phyloP scores from a whole-genome alignment of 2,888 invertebrate species.

The Exocentrus adspersus region DNA sequence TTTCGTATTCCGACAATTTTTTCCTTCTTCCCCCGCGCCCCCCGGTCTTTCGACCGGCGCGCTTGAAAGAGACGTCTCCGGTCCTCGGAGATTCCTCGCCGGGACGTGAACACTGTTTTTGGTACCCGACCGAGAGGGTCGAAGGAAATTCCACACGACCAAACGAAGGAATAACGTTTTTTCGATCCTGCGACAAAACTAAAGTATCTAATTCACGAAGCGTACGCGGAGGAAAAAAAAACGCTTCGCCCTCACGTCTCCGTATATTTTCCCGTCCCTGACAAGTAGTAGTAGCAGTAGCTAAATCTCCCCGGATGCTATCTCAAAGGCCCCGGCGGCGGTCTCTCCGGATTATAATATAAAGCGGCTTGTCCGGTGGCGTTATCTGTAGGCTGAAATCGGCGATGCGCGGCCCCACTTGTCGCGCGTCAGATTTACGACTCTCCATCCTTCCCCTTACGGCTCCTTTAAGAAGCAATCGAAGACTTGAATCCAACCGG shows the following conservation, averaged over 20 bases:
- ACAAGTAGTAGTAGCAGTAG: too few species aligned
- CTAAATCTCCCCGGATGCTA: background rate
- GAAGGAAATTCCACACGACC: background rate
- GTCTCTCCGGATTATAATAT: constrained; percentile 53
- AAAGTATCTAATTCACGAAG: too few species aligned
- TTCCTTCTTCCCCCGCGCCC: too few species aligned
- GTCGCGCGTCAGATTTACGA: constrained; percentile 57
- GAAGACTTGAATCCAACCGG: too few species aligned
- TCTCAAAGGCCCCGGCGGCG: background rate
- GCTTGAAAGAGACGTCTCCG: too few species aligned
- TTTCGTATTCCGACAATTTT: too few species aligned
- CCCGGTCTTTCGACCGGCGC: too few species aligned
- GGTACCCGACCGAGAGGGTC: background rate
- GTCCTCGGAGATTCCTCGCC: constrained; percentile 23
- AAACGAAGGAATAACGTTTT: too few species aligned
- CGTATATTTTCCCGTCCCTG: background rate
- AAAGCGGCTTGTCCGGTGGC: constrained; percentile 53
- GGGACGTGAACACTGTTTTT: constrained; percentile 23
- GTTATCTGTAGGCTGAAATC: constrained; percentile 58
- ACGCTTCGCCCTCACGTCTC: background rate
- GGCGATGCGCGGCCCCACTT: constrained; percentile 57
- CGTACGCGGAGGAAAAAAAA: too few species aligned
- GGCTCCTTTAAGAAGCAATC: too few species aligned
- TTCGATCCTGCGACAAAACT: too few species aligned
- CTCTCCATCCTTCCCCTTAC: too few species aligned